Evolutionary conservation across 2,888 invertebrate species (phyloP).

Genomic region (Camponotus fellah): DNA sequence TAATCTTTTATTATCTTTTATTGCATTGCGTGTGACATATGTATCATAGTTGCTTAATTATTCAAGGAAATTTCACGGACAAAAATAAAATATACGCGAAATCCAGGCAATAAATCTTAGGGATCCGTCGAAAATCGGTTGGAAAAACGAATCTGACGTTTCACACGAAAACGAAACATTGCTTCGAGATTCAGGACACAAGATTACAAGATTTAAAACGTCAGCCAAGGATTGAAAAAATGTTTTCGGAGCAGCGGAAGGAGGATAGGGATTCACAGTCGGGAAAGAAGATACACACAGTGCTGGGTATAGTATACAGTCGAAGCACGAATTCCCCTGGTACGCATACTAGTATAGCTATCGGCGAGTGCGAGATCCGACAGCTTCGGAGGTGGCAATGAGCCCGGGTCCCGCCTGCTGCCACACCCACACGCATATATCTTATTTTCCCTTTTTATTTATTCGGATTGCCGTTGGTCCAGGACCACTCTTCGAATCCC

Average conservation of each 20-base stretch:
- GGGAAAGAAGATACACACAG: slow-evolving; percentile 14
- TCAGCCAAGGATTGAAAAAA: slow-evolving; percentile 35
- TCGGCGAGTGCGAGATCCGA: slow-evolving; percentile 82
- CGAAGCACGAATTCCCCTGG: slow-evolving; percentile 42
- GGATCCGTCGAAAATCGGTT: slow-evolving; percentile 28
- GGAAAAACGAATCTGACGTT: background rate
- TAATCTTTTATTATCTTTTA: background rate
- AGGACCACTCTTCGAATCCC: slow-evolving; percentile 79
- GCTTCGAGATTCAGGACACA: slow-evolving; percentile 25
- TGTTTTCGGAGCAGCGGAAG: background rate
- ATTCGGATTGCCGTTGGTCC: slow-evolving; percentile 83
- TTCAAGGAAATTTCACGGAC: background rate
- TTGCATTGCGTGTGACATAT: background rate
- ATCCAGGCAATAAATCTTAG: background rate
- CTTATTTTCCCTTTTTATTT: slow-evolving; percentile 82
- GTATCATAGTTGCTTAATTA: background rate
- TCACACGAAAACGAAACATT: slow-evolving; percentile 9
- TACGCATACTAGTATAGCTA: slow-evolving; percentile 63
- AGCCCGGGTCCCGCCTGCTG: slow-evolving; percentile 83
- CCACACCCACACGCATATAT: slow-evolving; percentile 83
- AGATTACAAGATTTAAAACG: slow-evolving; percentile 40
- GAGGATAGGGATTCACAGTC: slow-evolving; percentile 7
- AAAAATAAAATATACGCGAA: background rate
- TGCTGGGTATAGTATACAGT: slow-evolving; percentile 36
- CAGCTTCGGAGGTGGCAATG: slow-evolving; percentile 85